A percentile compares a stretch with the other conserved stretches of the same genome.
phyloP scores from a whole-genome alignment of 2,888 invertebrate species.

The Aleiodes alternator region DNA sequence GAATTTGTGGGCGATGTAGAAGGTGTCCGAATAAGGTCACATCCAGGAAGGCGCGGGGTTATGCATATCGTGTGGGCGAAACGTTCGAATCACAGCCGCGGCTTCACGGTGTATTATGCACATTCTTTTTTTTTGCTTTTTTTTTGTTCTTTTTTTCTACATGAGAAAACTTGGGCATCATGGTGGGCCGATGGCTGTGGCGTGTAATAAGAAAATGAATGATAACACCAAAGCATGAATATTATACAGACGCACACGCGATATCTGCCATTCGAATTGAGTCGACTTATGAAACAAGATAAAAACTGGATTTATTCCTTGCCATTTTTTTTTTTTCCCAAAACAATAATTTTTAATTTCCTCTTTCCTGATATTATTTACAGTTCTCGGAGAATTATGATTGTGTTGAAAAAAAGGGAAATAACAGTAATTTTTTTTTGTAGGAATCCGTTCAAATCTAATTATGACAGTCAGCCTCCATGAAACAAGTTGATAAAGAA shows the following conservation, averaged over 20 bases:
- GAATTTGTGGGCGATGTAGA: constrained; percentile 68
- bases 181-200: constrained; percentile 33
- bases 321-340: neutral
- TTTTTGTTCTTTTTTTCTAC: constrained; percentile 2
- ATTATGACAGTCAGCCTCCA: no score
- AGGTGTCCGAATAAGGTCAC: constrained; percentile 74
- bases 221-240: constrained; percentile 38
- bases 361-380: constrained; percentile 14
- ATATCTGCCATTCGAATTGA: constrained; percentile 50
- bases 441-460: neutral
- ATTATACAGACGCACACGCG: constrained; percentile 30
- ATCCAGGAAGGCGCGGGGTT: constrained; percentile 61
- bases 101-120: constrained; percentile 32
- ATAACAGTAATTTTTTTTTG: neutral
- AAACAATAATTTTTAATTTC: constrained; percentile 31
- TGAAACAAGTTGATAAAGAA: no score
- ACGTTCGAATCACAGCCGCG: constrained; percentile 53
- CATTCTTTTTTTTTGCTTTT: constrained; percentile 20
- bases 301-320: constrained; percentile 50
- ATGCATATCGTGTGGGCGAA: constrained; percentile 55
- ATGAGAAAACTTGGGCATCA: constrained; percentile 15
- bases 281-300: constrained; percentile 54
- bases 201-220: constrained; percentile 33
- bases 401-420: neutral
- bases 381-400: constrained; percentile 8